A percentile compares a stretch with the other conserved stretches of the same genome.
These are phyloP conservation scores for Busseola fusca DNA, from an alignment of 2,888 invertebrate genomes.

Conservation along the genomic window DNA sequence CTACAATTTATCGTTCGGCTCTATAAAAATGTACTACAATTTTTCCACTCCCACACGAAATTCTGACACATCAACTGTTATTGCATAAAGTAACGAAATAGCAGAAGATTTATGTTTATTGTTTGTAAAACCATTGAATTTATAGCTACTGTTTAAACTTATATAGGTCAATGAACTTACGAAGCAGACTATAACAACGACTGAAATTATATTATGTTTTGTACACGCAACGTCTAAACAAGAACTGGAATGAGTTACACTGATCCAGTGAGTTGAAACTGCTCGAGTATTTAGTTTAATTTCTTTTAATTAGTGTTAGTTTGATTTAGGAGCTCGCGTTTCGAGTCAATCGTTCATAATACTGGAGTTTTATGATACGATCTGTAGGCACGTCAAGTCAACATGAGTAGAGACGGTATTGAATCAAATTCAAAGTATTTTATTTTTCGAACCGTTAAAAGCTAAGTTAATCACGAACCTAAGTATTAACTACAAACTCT, in stretches of 20 bases:
- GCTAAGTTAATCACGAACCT: background rate
- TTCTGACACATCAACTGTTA: constrained; percentile 44
- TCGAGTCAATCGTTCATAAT: constrained; percentile 20
- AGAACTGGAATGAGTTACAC: constrained; percentile 36
- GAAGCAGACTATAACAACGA: constrained; percentile 20
- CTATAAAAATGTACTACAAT: constrained; percentile 14
- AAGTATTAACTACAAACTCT: background rate
- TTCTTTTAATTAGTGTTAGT: constrained; percentile 41
- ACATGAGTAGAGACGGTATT: background rate
- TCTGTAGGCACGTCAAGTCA: constrained; percentile 17
- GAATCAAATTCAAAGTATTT: background rate
- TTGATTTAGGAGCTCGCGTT: constrained; percentile 24
- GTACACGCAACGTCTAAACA: constrained; percentile 50
- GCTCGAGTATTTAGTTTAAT: constrained; percentile 38
- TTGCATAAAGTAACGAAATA: constrained; percentile 56
- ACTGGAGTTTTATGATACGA: constrained; percentile 10
- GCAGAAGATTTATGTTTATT: constrained; percentile 59
- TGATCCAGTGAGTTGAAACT: constrained; percentile 43
- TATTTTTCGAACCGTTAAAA: background rate
- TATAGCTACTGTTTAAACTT: constrained; percentile 46
- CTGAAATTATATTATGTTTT: constrained; percentile 50
- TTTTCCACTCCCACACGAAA: constrained; percentile 37
- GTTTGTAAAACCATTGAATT: constrained; percentile 53
- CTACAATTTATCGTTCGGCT: constrained; percentile 14
- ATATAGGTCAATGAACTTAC: constrained; percentile 62